Percentiles rank a stretch among this genome's conserved stretches.
Evolutionary conservation across 2,113 vertebrate species (phyloP).

Genomic region (Daubentonia madagascariensis): DNA sequence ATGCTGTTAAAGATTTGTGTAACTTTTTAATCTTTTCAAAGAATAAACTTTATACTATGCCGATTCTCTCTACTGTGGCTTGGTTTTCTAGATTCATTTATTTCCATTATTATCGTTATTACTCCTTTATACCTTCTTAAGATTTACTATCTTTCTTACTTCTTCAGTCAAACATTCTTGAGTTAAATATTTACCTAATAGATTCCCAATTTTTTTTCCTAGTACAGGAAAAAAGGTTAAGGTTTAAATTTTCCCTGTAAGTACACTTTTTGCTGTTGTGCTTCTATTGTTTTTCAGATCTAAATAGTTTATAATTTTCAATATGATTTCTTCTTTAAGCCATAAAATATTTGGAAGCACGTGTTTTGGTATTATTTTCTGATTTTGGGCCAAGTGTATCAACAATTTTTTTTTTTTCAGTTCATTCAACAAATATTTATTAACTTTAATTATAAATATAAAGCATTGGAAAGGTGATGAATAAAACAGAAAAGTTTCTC

Average conservation of each 20-base stretch:
- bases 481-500: neutral
- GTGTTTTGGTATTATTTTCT: neutral
- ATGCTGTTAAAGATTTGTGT: neutral
- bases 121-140: neutral
- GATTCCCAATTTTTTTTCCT: neutral
- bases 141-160: neutral
- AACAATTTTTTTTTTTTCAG: neutral
- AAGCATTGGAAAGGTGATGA: neutral
- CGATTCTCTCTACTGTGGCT: neutral
- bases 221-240: neutral
- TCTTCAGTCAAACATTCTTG: neutral
- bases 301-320: neutral
- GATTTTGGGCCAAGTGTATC: neutral
- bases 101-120: neutral
- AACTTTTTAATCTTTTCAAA: neutral
- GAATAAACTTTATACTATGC: neutral
- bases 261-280: neutral
- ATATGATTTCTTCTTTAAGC: neutral
- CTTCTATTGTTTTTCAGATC: neutral
- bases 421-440: slow-evolving; percentile 20
- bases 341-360: neutral
- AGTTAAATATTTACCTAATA: neutral
- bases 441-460: slow-evolving; percentile 37
- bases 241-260: neutral
- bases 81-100: neutral